Evolutionary conservation across 2,888 invertebrate species (phyloP), one percentile per base, ranked within the genome.

Genomic region (Himalopsyche kuldschensis): DNA sequence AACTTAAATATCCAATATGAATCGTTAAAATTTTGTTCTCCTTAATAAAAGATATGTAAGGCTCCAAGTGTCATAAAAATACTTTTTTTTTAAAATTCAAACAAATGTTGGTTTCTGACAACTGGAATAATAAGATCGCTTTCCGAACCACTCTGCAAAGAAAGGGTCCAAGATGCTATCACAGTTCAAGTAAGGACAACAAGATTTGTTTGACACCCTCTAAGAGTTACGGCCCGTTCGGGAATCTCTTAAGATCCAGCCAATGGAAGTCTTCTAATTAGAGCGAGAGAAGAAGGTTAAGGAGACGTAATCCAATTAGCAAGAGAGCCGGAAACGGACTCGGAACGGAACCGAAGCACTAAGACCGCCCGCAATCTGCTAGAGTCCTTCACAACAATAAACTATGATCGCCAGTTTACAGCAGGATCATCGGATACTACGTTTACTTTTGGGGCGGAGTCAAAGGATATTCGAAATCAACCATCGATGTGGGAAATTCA

Each of bases 291-390:
- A 78, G 81, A 84, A 84, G 83, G 47, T 83, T 78, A 35, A 79
- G 63, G 75, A 75, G 80, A 82, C 78, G 84, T 86, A 86, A 86
- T 86, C 85, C 86, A 86, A 86, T 86, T 85, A 86, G 84, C 82
- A 35, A 75, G 47, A 79, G 80, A 79, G 75, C 80, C 82, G 82
- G 78, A 82, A 78, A 82, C 63, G 82, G 80, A 82, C 47, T 69
- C 41, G 69, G 69, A 69, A 69, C 27, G 69, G 27, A 24, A 69
- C 69, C 69, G 69, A 11, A 27, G 69, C 11, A 69, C 69, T 69
- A 69, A 69, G 27, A 30, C 69, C 30, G 69, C 15, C 69, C 69
- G 69, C 69, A 69, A 69, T 69, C 69, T 69, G 69, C 27, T 27
- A 27, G 15, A 69, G 69, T 69, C 69, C 69, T 69, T 69, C 15